Conservation (phyloP, 2,797 vertebrate species). For the Fratercula arctica region DNA sequence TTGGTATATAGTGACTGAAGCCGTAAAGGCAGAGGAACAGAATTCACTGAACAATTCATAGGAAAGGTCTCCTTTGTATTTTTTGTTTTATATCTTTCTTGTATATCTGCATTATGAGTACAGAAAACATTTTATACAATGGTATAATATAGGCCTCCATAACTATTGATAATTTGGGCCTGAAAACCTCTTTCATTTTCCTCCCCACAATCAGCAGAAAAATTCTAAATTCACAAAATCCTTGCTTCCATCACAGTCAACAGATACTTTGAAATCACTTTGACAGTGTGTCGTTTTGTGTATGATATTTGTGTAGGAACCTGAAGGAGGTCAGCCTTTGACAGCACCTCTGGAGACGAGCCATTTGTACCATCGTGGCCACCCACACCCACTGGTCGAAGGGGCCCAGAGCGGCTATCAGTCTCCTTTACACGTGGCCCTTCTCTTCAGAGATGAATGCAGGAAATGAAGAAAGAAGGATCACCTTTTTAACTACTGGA, state of each 20-base stretch:
- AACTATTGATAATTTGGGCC: background rate
- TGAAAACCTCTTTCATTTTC: background rate
- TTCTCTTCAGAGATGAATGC: background rate
- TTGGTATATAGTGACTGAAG: background rate
- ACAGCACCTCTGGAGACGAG: background rate
- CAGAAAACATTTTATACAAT: background rate
- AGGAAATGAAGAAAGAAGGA: background rate
- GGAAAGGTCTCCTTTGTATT: background rate
- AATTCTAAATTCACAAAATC: background rate
- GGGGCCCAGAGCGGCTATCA: background rate
- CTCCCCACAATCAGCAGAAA: background rate
- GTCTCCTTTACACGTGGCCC: accelerated
- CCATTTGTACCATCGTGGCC: background rate
- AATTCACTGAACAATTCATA: background rate
- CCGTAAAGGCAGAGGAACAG: background rate
- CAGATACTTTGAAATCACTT: background rate
- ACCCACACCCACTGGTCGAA: background rate
- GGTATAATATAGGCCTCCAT: background rate
- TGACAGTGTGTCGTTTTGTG: background rate
- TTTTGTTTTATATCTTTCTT: background rate
- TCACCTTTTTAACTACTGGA: background rate
- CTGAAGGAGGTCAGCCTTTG: background rate
- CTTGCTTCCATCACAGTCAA: background rate
- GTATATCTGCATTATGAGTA: background rate
- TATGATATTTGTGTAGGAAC: background rate